Evolutionary conservation across 2,797 vertebrate species (phyloP).

Genomic region (Sebastes cheni): DNA sequence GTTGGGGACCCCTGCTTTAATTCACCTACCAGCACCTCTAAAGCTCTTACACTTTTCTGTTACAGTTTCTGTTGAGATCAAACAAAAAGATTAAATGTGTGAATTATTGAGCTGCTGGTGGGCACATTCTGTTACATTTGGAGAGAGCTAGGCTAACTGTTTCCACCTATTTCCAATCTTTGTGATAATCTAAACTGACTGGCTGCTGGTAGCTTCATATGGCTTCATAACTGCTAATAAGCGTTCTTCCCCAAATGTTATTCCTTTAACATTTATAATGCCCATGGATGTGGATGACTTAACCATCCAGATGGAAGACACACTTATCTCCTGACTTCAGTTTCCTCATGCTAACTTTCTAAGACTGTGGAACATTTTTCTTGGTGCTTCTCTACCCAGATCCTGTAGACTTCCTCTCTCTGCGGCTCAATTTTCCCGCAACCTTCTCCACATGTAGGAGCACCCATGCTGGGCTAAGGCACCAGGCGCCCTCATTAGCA

Average conservation of each 20-base stretch:
- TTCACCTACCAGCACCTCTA: background rate
- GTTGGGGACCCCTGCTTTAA: too few relatives aligned
- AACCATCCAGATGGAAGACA: background rate
- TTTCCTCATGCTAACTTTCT: background rate
- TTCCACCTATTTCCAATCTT: background rate
- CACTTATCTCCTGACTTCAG: background rate
- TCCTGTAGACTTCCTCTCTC: constrained; percentile 10
- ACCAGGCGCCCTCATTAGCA: constrained; percentile 59
- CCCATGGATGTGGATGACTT: background rate
- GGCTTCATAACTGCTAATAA: background rate
- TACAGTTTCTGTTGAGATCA: background rate
- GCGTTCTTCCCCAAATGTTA: background rate
- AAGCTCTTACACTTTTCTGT: background rate
- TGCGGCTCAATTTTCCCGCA: constrained; percentile 51
- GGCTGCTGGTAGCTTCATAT: background rate
- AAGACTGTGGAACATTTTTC: constrained; percentile 3
- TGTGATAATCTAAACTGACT: background rate
- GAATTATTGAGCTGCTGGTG: constrained; percentile 8
- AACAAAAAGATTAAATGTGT: constrained; percentile 4
- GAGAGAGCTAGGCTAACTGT: background rate
- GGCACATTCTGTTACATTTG: background rate
- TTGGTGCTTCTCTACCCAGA: background rate
- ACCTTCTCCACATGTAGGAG: constrained; percentile 23
- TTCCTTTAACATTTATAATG: background rate
- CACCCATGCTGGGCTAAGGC: constrained; percentile 45